These are phyloP conservation scores for Darevskia nairensis DNA, from an alignment of 2,797 vertebrate species.

Conservation along the genomic window DNA sequence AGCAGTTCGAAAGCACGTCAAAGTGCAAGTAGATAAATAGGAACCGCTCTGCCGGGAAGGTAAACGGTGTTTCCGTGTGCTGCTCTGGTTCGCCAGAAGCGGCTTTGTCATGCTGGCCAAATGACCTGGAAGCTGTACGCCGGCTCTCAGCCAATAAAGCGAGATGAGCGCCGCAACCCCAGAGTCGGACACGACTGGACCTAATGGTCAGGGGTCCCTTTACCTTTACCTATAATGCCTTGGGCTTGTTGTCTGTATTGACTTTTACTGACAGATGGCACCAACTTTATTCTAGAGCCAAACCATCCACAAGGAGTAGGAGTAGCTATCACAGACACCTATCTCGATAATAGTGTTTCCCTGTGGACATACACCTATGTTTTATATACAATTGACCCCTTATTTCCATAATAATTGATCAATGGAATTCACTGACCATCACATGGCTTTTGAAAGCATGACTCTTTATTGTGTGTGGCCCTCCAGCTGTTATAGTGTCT, in stretches of 20 bases:
- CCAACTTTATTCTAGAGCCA: neutral
- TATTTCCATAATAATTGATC: neutral
- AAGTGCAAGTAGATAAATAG: no score
- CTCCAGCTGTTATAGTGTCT: neutral
- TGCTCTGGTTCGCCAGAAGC: no score
- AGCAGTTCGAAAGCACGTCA: no score
- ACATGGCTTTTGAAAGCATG: neutral
- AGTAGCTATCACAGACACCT: neutral
- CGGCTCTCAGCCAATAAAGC: no score
- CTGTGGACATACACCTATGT: no score
- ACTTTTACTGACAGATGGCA: neutral
- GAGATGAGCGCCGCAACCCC: no score
- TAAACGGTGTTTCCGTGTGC: no score
- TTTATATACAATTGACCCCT: neutral
- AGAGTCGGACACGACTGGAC: no score
- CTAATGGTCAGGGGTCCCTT: no score
- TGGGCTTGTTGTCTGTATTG: neutral
- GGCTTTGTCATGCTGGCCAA: no score
- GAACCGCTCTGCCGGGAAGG: no score
- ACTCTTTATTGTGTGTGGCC: neutral
- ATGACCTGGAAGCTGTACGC: no score
- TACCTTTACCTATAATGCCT: neutral
- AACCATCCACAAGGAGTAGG: neutral
- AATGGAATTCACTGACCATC: neutral
- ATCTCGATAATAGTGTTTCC: neutral